Evolutionary conservation across 2,888 invertebrate species (phyloP), one percentile per base, ranked within the genome.

Genomic region (Lissocephala sabroskyi): DNA sequence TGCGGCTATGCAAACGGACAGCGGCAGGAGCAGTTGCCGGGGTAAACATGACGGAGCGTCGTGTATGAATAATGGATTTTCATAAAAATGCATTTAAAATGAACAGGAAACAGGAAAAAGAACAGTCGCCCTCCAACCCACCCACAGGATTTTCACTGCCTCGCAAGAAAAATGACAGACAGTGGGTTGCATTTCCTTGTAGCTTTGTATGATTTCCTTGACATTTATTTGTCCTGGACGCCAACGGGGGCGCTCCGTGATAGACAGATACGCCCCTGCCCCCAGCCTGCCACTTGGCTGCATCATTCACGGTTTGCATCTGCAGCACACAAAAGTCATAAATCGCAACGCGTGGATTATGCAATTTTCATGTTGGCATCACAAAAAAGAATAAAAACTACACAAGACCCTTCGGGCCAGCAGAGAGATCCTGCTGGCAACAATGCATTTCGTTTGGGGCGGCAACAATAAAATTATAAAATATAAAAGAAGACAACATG

Each of bases 321-420:
- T 47, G 48, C 49, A n/a, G n/a, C n/a, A n/a, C n/a, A 61, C 66
- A 58, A 64, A 68, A 79, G 79, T 76, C 79, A 79, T 79, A 78
- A 78, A 78, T 79, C 77, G 79, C 59, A 74, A 68, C 65, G 79
- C 79, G 70, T 73, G 66, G 67, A 75, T 77, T 76, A 79, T 71
- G 74, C 65, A 78, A 76, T 79, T 79, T 76, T 74, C 70, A 79
- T 79, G 70, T 79, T 67, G 60, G 56, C 74, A 60, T 68, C 41
- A 36, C 35, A 33, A 33, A 44, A 29, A 45, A 45, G 26, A 37
- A 36, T 11, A 32, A 30, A 36, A 37, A 23, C 23, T 23, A 23
- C 23, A 23, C 23, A 23, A 23, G 3, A 23, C 4, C 7, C 23
- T 3, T 23, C n/a, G n/a, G 23, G 23, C 23, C 3, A 23, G n/a